phyloP scores from a whole-genome alignment of 2,888 invertebrate genomes.

The Drosophila paramelanica region DNA sequence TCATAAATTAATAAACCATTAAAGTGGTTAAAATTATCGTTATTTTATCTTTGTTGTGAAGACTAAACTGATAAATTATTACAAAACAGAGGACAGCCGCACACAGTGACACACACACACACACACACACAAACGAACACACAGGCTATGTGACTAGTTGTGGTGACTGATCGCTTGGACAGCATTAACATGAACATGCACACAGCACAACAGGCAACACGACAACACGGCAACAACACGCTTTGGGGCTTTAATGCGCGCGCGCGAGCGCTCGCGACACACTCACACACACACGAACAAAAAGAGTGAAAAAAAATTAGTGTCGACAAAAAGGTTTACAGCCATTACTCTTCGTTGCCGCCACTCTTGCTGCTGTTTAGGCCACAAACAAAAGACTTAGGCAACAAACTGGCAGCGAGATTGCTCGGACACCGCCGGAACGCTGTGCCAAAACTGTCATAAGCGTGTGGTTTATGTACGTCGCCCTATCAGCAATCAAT shows the following conservation, averaged over 20 bases:
- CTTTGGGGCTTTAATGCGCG: slow-evolving; percentile 75
- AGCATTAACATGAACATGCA: slow-evolving; percentile 80
- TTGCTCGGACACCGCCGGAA: slow-evolving; percentile 8
- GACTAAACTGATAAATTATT: slow-evolving; percentile 85
- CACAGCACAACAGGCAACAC: slow-evolving; percentile 49
- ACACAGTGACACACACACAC: slow-evolving; percentile 23
- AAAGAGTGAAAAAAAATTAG: slow-evolving; percentile 80
- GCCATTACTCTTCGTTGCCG: slow-evolving; percentile 82
- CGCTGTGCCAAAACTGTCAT: slow-evolving; percentile 78
- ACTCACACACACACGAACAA: slow-evolving; percentile 24
- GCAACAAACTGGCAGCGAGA: slow-evolving; percentile 60
- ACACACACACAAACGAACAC: not conserved
- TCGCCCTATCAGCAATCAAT: slow-evolving; percentile 76
- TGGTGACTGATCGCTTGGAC: slow-evolving; percentile 79
- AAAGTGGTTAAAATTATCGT: slow-evolving; percentile 85
- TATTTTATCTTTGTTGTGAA: slow-evolving; percentile 83
- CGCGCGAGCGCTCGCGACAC: slow-evolving; percentile 71
- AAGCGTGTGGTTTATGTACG: slow-evolving; percentile 74
- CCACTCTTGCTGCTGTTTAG: slow-evolving; percentile 58
- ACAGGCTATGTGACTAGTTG: slow-evolving; percentile 37
- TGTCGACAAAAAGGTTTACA: slow-evolving; percentile 85
- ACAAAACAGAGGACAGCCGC: slow-evolving; percentile 83
- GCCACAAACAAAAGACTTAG: slow-evolving; percentile 76
- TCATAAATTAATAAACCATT: slow-evolving; percentile 86
- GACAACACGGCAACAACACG: slow-evolving; percentile 57